Base-by-base conservation (phyloP, 2,797 vertebrate species). In the Enteromius trimaculatus region DNA sequence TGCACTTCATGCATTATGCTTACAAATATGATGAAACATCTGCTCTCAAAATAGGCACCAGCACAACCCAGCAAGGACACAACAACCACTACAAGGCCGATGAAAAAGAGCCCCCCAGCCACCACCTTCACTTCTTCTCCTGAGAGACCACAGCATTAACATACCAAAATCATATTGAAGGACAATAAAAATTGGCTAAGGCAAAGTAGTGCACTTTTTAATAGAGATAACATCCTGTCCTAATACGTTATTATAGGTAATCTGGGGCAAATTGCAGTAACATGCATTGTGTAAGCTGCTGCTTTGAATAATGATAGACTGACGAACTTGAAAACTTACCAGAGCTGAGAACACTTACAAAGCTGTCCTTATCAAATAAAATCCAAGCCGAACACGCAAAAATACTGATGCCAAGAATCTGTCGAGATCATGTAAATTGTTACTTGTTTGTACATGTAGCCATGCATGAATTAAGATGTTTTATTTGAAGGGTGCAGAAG, bases 371-470 rank as follows among this genome's bases (percentile, higher is more conserved):
- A 58, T 88, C 91, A 17, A 94, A 94, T 74, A 92, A 89, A 80
- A 95, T 92, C 93, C 93, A 93, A 19, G 88, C 1, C 0, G 77
- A 92, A 82, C 90, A 88, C 10, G 90, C 90, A 1, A 82, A 84
- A 17, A 93, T 76, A n/a, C 90, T 89, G 51, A 92, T 26, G 21
- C 93, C 93, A 78, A 94, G 85, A 87, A 88, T 88, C 94, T 95
- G 88, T 58, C 55, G 47, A 44, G 62, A 80, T 49, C 39, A 72
- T 79, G 74, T 2, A 1, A 51, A 77, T n/a, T 83, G 77, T 83
- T 83, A 83, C 53, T 37, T 79, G 68, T 77, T 82, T 77, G 37
- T 42, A 78, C 65, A 62, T 49, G 81, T 60, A 55, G 77, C 21
- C n/a, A 44, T 75, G 14, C 51, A 21, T 37, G 53, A 64, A 29